phyloP scores from a whole-genome alignment of 1,140 invertebrate species.

The Drosophila mauritiana region DNA sequence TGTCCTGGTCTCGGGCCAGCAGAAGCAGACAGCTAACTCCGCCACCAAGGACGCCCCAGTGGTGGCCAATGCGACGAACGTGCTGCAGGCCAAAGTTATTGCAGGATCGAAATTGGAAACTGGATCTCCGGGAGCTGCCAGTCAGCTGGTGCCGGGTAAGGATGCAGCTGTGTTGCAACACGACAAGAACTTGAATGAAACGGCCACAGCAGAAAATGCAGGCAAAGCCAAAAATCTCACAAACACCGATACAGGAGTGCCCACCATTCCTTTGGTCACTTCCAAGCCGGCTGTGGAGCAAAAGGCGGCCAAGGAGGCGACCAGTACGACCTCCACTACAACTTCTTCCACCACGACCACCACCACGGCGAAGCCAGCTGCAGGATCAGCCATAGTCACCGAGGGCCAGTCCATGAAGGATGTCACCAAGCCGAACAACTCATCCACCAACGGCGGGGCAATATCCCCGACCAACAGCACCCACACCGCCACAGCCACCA shows the following conservation, averaged over 20 bases:
- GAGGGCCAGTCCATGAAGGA: constrained; percentile 22
- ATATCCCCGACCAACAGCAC: constrained; percentile 22
- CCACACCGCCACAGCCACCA: constrained; percentile 41
- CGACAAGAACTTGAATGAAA: constrained; percentile 1
- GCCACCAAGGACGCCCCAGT: constrained; percentile 1
- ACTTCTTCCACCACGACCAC: background rate
- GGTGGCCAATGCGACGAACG: constrained; percentile 1
- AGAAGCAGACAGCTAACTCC: background rate
- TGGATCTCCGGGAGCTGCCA: constrained; percentile 5
- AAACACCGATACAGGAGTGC: constrained; percentile 12
- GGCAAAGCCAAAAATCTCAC: constrained; percentile 21
- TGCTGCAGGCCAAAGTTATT: background rate
- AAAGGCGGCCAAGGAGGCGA: background rate
- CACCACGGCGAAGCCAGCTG: constrained; percentile 3
- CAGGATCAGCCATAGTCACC: constrained; percentile 22
- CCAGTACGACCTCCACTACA: background rate
- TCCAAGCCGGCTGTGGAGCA: background rate
- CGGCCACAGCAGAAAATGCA: background rate
- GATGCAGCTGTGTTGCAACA: background rate
- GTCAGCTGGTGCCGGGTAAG: background rate
- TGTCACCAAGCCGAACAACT: constrained; percentile 4
- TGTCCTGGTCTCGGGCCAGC: constrained; percentile 17
- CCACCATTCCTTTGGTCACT: constrained; percentile 1
- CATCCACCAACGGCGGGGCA: background rate
- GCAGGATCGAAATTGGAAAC: constrained; percentile 4